Evolutionary conservation across 35 echinoderm and acorn worm genomes (phyloP), one percentile per base, ranked within the genome.

Genomic region (Apostichopus japonicus): DNA sequence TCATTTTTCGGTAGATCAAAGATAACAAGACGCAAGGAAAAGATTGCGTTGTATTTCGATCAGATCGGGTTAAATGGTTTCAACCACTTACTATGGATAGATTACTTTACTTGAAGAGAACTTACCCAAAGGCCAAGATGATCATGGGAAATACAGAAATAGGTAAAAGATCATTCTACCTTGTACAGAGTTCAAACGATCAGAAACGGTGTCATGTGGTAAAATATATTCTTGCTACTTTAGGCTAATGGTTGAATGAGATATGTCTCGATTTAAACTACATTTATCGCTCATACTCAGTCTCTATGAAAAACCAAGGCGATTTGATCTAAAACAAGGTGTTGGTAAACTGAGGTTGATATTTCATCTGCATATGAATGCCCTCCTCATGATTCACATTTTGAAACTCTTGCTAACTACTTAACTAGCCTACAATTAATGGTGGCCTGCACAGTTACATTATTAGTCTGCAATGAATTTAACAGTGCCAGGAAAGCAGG

Each of bases 61-160:
- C 87, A 51, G 78, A 98, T 22, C 90, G 83, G 7, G 54, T 95
- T 11, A 95, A 90, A 51, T 98, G 96, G 96, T 90, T 86, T 72
- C 96, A 92, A 53, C 96, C 96, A 11, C 71, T 90, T 15, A 94
- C 94, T n/a, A 72, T 94, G 63, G 25, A 77, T 54, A 87, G 94
- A 90, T 84, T 98, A 10, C 90, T 98, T 54, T 73, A 95, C 23
- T 80, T 98, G 33, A 98, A 94, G 86, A 77, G 56, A 19, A 78
- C 88, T 52, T 84, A 95, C 56, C 96, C 96, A 16, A 10, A 72
- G 22, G 92, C 94, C 27, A 95, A 95, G 55, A 79, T 98, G 61
- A 92, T 98, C 27, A 92, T 93, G 75, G 96, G 96, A 73, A 98
- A 98, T 90, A 91, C 96, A 7, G 96, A 98, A 94, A 84, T 98